These are phyloP conservation scores for Heterotilapia buettikoferi DNA, from an alignment of 2,113 vertebrate species.

Conservation along the genomic window DNA sequence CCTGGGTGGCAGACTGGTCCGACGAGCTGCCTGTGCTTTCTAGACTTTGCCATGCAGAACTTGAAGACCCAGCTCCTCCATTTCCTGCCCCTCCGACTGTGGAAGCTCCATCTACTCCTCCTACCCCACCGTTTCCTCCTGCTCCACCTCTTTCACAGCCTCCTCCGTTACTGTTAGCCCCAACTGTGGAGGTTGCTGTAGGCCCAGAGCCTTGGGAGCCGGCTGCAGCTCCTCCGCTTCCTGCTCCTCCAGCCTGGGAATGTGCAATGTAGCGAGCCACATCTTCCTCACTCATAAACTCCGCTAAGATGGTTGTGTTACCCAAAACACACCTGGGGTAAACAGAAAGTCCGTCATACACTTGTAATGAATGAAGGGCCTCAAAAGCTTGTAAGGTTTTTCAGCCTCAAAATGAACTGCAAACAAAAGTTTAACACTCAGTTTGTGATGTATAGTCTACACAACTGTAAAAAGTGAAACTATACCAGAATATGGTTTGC, in stretches of 20 bases:
- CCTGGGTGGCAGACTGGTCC: constrained; percentile 79
- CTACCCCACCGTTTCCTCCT: constrained; percentile 20
- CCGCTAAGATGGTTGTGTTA: constrained; percentile 98
- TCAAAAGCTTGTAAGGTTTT: background rate
- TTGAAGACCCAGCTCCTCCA: constrained; percentile 41
- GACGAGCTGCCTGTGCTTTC: constrained; percentile 90
- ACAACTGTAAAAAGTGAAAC: background rate
- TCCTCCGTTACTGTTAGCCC: constrained; percentile 50
- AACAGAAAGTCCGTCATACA: background rate
- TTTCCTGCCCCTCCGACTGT: constrained; percentile 34
- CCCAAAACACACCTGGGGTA: constrained; percentile 92
- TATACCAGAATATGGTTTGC: background rate
- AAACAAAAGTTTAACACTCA: background rate
- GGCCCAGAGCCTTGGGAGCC: constrained; percentile 66
- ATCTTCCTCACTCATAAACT: constrained; percentile 98
- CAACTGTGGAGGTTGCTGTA: constrained; percentile 71
- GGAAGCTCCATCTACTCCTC: constrained; percentile 37
- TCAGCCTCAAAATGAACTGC: background rate
- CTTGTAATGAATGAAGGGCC: background rate
- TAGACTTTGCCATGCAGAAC: constrained; percentile 89
- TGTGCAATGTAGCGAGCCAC: constrained; percentile 98
- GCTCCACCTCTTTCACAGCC: constrained; percentile 66
- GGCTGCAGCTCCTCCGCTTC: constrained; percentile 36
- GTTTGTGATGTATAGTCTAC: background rate
- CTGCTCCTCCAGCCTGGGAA: constrained; percentile 75